phyloP scores from a whole-genome alignment of 2,888 invertebrate genomes.

The Callyntrura sp. region DNA sequence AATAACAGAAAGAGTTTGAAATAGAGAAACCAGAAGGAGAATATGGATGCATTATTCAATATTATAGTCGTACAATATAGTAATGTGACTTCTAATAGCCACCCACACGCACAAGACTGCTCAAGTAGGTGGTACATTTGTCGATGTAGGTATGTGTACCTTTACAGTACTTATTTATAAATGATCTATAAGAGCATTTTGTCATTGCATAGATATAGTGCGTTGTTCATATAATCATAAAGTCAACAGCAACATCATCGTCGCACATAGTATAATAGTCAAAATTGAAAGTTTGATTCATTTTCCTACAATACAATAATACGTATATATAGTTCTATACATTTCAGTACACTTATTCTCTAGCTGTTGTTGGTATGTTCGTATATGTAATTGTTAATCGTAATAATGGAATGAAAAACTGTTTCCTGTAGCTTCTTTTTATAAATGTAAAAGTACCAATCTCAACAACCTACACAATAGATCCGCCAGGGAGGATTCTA shows the following conservation, averaged over 20 bases:
- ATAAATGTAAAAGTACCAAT: slow-evolving; percentile 50
- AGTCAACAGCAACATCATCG: neutral
- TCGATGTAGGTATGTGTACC: neutral
- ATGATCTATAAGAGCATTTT: slow-evolving; percentile 5
- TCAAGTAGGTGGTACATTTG: too few relatives aligned
- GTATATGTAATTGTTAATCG: neutral
- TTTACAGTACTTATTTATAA: neutral
- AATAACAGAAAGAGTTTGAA: slow-evolving; percentile 20
- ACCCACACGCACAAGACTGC: too few relatives aligned
- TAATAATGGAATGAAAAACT: too few relatives aligned
- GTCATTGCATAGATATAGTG: slow-evolving; percentile 37
- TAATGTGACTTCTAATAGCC: too few relatives aligned
- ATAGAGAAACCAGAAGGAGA: neutral
- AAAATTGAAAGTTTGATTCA: neutral
- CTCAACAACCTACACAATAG: neutral
- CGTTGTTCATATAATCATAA: slow-evolving; percentile 14
- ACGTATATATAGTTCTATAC: neutral
- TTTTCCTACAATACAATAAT: neutral
- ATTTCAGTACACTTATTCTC: neutral
- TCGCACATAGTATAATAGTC: neutral
- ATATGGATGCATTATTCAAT: neutral
- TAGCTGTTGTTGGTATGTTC: neutral
- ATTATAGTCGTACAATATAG: neutral
- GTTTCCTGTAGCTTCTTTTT: slow-evolving; percentile 7
- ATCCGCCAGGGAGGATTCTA: neutral